A percentile compares a stretch with the other conserved stretches of the same genome.
Evolutionary conservation across 1,140 invertebrate species (phyloP).

Genomic region (Daktulosphaira vitifoliae): DNA sequence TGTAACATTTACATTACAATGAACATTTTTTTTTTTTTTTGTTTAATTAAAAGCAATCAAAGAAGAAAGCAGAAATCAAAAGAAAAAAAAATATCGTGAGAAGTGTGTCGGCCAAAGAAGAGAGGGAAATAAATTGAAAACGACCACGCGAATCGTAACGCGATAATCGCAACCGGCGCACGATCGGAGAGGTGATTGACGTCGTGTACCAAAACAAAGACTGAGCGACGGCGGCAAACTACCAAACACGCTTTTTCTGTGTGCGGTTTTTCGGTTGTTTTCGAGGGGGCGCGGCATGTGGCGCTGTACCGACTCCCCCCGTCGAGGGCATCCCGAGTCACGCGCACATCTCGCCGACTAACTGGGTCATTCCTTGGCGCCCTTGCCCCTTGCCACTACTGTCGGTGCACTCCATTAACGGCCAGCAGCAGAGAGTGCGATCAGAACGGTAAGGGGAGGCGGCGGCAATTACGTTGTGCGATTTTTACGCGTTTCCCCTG

Average conservation of each 20-base stretch:
- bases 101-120: no score
- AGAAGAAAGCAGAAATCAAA: no score
- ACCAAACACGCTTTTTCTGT: conserved; percentile 19
- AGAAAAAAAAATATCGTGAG: no score
- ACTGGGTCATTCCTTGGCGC: conserved; percentile 14
- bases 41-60: no score
- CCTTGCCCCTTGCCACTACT: background rate
- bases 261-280: conserved; percentile 10
- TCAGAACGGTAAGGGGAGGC: background rate
- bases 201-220: conserved; percentile 14
- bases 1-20: no score
- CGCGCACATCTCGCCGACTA: background rate
- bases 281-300: conserved; percentile 20
- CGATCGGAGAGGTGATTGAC: no score
- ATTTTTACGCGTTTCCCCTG: conserved; percentile 13
- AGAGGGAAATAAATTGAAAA: no score
- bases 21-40: no score
- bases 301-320: background rate
- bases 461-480: background rate
- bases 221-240: conserved; percentile 14
- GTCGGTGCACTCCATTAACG: background rate
- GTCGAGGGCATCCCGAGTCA: background rate
- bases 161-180: no score
- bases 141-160: no score
- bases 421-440: background rate